Percentiles rank a stretch among this genome's conserved stretches.
Conservation (phyloP, 2,113 vertebrate genomes). For the Seriola rivoliana region DNA sequence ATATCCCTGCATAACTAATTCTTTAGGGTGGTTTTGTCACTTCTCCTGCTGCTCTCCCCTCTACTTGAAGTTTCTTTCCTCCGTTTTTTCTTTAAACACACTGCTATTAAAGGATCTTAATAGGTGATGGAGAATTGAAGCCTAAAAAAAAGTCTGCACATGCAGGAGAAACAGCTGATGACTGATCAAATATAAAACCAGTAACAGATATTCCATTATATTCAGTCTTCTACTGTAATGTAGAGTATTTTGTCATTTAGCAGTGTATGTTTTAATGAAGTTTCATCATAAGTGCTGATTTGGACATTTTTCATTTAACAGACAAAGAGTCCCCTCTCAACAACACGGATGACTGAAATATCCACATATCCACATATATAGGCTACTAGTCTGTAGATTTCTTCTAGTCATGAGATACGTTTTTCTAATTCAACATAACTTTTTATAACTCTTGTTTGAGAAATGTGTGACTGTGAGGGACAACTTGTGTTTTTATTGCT, state of each 20-base stretch:
- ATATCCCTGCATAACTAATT: slow-evolving; percentile 39
- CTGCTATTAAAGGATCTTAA: neutral
- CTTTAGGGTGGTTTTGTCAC: slow-evolving; percentile 34
- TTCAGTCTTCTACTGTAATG: neutral
- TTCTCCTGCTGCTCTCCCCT: neutral
- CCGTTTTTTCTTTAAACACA: neutral
- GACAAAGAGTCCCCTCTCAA: too few species aligned
- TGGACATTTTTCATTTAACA: too few species aligned
- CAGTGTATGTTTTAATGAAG: too few species aligned
- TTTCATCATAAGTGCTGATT: too few species aligned
- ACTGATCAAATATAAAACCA: neutral
- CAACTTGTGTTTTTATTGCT: neutral
- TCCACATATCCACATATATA: too few species aligned
- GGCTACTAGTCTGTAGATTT: too few species aligned
- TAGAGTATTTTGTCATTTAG: neutral
- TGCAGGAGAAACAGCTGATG: neutral
- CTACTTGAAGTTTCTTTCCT: neutral
- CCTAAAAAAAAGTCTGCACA: neutral
- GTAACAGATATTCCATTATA: neutral
- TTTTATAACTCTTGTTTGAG: too few species aligned
- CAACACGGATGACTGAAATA: too few species aligned
- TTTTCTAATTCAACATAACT: too few species aligned
- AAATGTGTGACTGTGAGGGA: neutral
- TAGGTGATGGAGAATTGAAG: neutral
- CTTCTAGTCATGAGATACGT: too few species aligned